These are phyloP conservation scores for Globia sparganii DNA, from an alignment of 2,888 invertebrate species.

Conservation along the genomic window DNA sequence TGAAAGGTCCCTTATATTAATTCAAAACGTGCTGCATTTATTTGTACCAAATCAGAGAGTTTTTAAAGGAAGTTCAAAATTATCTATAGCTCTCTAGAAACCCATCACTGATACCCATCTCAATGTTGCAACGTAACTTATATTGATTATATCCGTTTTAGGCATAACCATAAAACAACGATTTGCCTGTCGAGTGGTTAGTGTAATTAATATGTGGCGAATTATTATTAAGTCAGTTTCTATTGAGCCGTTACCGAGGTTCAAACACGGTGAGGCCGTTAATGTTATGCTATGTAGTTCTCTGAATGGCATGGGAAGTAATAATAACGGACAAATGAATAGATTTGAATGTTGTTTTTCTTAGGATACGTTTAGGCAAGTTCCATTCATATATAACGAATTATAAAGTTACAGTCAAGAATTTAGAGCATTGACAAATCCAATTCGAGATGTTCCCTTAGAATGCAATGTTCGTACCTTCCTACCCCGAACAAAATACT, in stretches of 20 bases:
- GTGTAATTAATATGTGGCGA: slow-evolving; percentile 57
- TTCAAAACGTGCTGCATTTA: background rate
- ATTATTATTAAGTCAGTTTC: slow-evolving; percentile 53
- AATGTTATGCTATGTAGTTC: slow-evolving; percentile 9
- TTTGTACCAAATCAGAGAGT: background rate
- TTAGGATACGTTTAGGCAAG: background rate
- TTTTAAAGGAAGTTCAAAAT: background rate
- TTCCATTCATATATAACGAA: background rate
- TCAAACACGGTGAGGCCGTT: slow-evolving; percentile 28
- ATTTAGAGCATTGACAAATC: background rate
- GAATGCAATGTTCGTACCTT: background rate
- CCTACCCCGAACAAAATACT: background rate
- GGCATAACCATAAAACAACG: slow-evolving; percentile 45
- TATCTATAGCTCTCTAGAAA: background rate
- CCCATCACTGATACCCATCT: background rate
- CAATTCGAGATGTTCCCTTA: background rate
- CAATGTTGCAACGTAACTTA: background rate
- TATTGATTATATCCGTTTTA: slow-evolving; percentile 23
- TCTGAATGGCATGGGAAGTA: slow-evolving; percentile 36
- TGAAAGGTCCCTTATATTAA: background rate
- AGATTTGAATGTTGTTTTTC: background rate
- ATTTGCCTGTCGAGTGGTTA: slow-evolving; percentile 54
- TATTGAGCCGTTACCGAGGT: slow-evolving; percentile 36
- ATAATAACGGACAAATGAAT: background rate
- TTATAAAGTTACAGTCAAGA: background rate